Base-by-base conservation (phyloP, 2,113 vertebrate genomes). In the Dicaeum eximium region DNA sequence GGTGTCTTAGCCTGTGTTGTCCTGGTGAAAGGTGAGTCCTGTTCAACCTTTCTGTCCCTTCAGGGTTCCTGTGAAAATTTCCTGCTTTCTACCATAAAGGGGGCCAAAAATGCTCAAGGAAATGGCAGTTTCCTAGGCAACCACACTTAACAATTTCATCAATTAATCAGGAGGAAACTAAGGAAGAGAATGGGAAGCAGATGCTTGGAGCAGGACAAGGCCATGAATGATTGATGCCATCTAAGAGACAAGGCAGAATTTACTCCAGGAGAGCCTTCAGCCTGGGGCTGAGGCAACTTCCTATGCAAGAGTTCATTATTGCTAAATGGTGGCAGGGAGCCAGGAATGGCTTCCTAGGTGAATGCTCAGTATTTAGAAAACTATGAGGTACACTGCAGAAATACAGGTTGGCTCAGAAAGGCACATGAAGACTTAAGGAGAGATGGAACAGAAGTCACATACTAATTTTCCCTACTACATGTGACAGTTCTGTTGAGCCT, bases 171-270 rank as follows among this genome's bases (percentile, higher is more conserved):
- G 81, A 92, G 84, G 84, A 93, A 96, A 70, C 78, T 54, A 82
- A 82, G 78, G 66, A 96, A 93, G 47, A 86, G 60, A 95, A 94
- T 86, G 72, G 88, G 94, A 96, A 94, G 88, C 91, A 95, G 87
- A 94, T 87, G 79, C 91, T 93, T 1, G 0, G 79, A 77, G 45
- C 73, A 94, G 78, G 70, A 87, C 64, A 72, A 86, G 62, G 30
- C 70, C 91, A 72, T 88, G 74, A 91, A 95, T 93, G 93, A 95
- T 90, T 94, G 84, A 94, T 95, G 30, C 28, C 23, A 38, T 92
- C 57, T 67, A 72, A 81, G 84, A 87, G 89, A 69, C 50, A 70
- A 73, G 37, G 62, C 54, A 88, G 78, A 83, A 80, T 92, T 82
- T 91, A 77, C 4, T 3, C 27, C 78, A 77, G 78, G 61, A 95